Base-by-base conservation (phyloP, 2,797 vertebrate species). In the Brotula barbata region DNA sequence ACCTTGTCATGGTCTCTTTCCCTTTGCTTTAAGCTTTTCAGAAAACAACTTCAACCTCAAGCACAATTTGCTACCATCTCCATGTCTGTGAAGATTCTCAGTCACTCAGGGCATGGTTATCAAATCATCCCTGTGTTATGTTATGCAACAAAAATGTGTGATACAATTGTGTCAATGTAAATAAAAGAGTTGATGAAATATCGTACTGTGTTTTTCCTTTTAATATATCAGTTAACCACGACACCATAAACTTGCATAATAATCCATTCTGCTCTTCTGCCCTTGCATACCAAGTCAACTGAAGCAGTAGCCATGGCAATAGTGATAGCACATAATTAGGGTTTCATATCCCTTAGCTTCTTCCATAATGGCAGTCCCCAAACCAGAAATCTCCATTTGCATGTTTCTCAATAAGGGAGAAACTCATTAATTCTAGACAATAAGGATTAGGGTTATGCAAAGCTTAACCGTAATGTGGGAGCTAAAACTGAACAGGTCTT, bases 381-480 rank as follows among this genome's bases (percentile, higher is more conserved):
- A 78, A 86, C 77, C 75, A 81, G 73, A 89, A 89, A 90, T 86
- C 84, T 85, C 77, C 80, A 89, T 90, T 87, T 87, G 86, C 82
- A 85, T 87, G 85, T 89, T 86, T 86, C 85, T 84, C 79, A 84
- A 69, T 85, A 75, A 71, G 85, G 83, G 77, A 78, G 77, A 90
- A 90, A 89, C 82, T 89, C 88, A 90, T 91, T 90, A 90, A 87
- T 89, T 83, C 84, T 77, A 88, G 83, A 90, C 88, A 90, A 91
- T 90, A 77, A 89, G 87, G 89, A 89, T 90, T 88, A 89, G 65
- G 65, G 82, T 69, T 75, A 68, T 78, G 80, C 73, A 82, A 85
- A 85, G 84, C 84, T 82, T 78, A 80, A 84, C 84, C 78, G 81
- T 86, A 88, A 88, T 85, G 80, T 73, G 71, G 77, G 83, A 80